These are phyloP conservation scores for Leuciscus idus DNA, from an alignment of 2,113 vertebrate species.

Conservation along the genomic window DNA sequence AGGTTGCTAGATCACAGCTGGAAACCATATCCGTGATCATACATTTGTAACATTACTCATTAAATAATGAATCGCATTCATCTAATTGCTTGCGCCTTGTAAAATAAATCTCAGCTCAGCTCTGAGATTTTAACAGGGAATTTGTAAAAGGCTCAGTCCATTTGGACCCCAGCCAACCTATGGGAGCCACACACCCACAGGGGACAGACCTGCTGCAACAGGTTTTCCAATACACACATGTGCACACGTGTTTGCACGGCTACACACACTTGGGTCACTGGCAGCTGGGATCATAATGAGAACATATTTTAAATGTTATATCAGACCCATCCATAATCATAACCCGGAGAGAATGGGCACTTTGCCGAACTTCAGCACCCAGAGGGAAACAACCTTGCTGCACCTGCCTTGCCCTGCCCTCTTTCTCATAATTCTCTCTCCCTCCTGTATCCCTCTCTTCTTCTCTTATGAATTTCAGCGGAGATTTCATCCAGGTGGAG, in stretches of 20 bases:
- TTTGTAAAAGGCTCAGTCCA: constrained; percentile 46
- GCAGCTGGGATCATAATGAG: constrained; percentile 64
- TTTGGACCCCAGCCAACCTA: constrained; percentile 50
- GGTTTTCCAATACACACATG: constrained; percentile 60
- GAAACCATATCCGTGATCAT: neutral
- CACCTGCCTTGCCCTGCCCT: constrained; percentile 45
- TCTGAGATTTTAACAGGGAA: constrained; percentile 42
- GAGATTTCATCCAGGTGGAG: constrained; percentile 48
- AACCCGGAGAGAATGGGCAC: constrained; percentile 57
- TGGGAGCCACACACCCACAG: constrained; percentile 29
- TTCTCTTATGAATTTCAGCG: constrained; percentile 4
- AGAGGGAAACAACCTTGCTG: constrained; percentile 45
- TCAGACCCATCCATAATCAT: constrained; percentile 65
- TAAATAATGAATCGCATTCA: neutral
- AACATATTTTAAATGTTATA: constrained; percentile 67
- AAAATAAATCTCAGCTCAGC: constrained; percentile 23
- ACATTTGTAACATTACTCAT: neutral
- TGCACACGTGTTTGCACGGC: constrained; percentile 26
- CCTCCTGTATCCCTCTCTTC: neutral
- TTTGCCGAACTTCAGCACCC: constrained; percentile 55
- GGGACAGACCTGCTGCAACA: constrained; percentile 74
- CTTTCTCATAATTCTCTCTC: neutral
- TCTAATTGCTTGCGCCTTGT: neutral
- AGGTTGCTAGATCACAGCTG: neutral
- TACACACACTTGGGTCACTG: constrained; percentile 60